Conservation (phyloP, 2,888 invertebrate genomes). For the Agonopterix heracliana region DNA sequence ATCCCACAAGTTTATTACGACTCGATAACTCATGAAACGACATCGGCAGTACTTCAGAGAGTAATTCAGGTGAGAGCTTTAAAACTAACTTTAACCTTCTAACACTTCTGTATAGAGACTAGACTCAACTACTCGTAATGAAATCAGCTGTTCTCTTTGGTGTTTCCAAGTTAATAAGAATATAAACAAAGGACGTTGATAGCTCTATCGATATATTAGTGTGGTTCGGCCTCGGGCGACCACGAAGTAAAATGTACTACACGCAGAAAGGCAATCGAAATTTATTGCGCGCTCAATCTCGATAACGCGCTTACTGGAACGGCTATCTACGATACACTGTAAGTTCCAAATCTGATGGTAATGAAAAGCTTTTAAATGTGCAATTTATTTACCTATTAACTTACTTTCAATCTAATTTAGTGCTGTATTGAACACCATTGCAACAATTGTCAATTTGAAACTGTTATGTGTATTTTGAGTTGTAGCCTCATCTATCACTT, state of each 20-base stretch:
- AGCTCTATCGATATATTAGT: slow-evolving; percentile 5
- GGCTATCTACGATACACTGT: slow-evolving; percentile 26
- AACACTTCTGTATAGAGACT: no score
- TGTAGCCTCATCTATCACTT: no score
- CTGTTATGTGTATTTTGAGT: no score
- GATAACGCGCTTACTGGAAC: slow-evolving; percentile 34
- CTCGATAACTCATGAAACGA: slow-evolving; percentile 3
- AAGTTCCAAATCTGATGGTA: slow-evolving; percentile 12
- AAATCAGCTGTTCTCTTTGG: not conserved
- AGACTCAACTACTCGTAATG: no score
- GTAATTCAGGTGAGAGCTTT: not conserved
- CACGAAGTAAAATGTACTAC: slow-evolving; percentile 21
- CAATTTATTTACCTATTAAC: no score
- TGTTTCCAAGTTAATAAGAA: not conserved
- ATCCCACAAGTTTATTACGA: slow-evolving; percentile 2
- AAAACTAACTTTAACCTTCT: no score
- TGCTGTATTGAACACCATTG: no score
- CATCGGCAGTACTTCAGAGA: slow-evolving; percentile 2
- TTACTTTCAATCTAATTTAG: no score
- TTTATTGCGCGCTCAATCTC: slow-evolving; percentile 52
- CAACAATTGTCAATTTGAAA: no score
- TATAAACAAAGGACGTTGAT: not conserved
- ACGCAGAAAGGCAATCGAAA: slow-evolving; percentile 47
- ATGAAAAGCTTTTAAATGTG: no score
- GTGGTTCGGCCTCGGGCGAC: not conserved